Conservation (phyloP, 53 echinoderm and acorn worm species). For the Actinopyga echinites region DNA sequence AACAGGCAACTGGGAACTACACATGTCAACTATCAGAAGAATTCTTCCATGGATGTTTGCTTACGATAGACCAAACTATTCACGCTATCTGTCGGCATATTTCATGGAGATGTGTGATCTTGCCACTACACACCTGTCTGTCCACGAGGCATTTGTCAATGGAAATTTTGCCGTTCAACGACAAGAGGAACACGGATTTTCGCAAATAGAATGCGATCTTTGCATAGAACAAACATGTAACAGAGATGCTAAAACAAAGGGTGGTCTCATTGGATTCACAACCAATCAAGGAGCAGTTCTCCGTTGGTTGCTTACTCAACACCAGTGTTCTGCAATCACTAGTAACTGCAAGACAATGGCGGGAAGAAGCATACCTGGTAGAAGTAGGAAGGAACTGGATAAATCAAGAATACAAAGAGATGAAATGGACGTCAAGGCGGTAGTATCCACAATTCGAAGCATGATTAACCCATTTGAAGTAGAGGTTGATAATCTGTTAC, state of each 20-base stretch:
- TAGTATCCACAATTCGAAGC: conserved; percentile 18
- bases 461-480: conserved; percentile 39
- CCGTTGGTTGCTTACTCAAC: conserved; percentile 52
- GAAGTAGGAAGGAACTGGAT: conserved; percentile 27
- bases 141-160: conserved; percentile 35
- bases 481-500: conserved; percentile 15
- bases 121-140: conserved; percentile 55
- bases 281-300: conserved; percentile 49
- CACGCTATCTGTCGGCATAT: conserved; percentile 60
- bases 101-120: conserved; percentile 61
- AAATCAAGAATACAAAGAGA: conserved; percentile 16
- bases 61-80: conserved; percentile 52
- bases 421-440: conserved; percentile 11
- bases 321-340: conserved; percentile 39
- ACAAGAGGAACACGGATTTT: conserved; percentile 65
- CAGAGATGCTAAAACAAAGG: conserved; percentile 54
- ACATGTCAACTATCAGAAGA: conserved; percentile 50
- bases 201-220: conserved; percentile 61
- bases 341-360: conserved; percentile 51
- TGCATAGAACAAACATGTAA: conserved; percentile 68
- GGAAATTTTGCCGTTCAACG: conserved; percentile 71
- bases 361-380: neutral
- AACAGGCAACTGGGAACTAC: conserved; percentile 62
- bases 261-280: conserved; percentile 53
- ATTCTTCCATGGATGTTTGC: conserved; percentile 70